Base-by-base conservation (phyloP, 2,797 vertebrate genomes). In the Gambusia yucatana region DNA sequence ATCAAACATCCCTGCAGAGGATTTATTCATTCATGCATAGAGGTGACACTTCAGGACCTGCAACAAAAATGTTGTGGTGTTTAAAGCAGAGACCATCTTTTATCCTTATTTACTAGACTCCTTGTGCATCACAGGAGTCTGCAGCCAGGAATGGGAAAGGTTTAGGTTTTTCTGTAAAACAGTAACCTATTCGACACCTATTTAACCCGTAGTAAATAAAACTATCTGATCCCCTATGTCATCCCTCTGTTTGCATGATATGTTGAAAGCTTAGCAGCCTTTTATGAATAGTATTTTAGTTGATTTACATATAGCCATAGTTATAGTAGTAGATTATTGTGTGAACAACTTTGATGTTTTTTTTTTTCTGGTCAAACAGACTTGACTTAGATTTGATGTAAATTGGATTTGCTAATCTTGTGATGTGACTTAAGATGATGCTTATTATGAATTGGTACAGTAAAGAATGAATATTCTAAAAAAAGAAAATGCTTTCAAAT, bases 21-120 rank as follows among this genome's bases (percentile, higher is more conserved):
- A 57, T 74, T 74, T 57, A n/a, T 74, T 39, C 73, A 43, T 43
- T 30, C 39, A 57, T 11, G 73, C 52, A 74, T 43, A 59, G 25
- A 74, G 50, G 36, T 57, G 48, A 57, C 41, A 74, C 73, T 43
- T 74, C 39, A 28, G 50, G 52, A n/a, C 36, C 59, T 59, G 48
- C 39, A 33, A 57, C 48, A 52, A 22, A 36, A 39, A 73, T 25
- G 33, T 36, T 73, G 48, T 55, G 36, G 14, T 20, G 44, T 47
- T 52, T 39, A 73, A 67, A 39, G 22, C 48, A 73, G 22, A 39
- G 25, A 36, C 30, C 28, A 48, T 69, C 22, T 13, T 69, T 41
- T 44, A 25, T 43, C 39, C 28, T 30, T 36, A 6, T 10, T 16
- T 22, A 20, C 46, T 28, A 57, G 33, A 55, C 9, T 52, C 72